Conservation (phyloP, 2,797 vertebrate genomes). For the Chromobotia macracanthus region DNA sequence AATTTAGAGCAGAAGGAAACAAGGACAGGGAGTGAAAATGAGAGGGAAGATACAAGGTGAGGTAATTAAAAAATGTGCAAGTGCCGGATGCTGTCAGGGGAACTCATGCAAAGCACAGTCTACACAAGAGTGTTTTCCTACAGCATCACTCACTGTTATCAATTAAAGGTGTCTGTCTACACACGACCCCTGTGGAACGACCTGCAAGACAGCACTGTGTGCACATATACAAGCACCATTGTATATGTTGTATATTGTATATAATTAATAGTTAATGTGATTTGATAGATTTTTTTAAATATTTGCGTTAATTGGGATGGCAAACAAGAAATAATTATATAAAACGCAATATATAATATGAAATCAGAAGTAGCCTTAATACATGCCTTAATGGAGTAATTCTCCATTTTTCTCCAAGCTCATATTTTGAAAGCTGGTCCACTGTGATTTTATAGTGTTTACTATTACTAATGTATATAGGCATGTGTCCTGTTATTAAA, state of each 20-base stretch:
- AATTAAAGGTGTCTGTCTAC: conserved; percentile 58
- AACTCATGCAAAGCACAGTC: conserved; percentile 43
- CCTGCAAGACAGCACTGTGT: conserved; percentile 49
- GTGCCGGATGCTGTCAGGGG: conserved; percentile 52
- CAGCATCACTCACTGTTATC: conserved; percentile 57
- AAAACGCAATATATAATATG: not conserved
- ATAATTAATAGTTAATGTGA: not conserved
- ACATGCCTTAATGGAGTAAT: no score
- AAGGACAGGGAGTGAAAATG: conserved; percentile 5
- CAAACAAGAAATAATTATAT: not conserved
- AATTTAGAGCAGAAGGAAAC: conserved; percentile 33
- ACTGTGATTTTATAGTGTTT: no score
- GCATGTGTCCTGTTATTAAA: no score
- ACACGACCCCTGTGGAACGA: conserved; percentile 51
- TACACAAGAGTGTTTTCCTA: conserved; percentile 54
- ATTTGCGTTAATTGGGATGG: not conserved
- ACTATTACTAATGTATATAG: no score
- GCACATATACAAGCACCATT: not conserved
- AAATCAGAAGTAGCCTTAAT: not conserved
- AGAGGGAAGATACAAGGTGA: conserved; percentile 41
- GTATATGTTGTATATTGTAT: no score
- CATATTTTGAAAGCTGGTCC: no score
- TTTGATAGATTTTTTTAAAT: not conserved
- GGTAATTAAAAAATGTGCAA: conserved; percentile 58
- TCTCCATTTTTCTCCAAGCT: no score